Conservation (phyloP, 2,888 invertebrate species). For the Leucophenga montana region DNA sequence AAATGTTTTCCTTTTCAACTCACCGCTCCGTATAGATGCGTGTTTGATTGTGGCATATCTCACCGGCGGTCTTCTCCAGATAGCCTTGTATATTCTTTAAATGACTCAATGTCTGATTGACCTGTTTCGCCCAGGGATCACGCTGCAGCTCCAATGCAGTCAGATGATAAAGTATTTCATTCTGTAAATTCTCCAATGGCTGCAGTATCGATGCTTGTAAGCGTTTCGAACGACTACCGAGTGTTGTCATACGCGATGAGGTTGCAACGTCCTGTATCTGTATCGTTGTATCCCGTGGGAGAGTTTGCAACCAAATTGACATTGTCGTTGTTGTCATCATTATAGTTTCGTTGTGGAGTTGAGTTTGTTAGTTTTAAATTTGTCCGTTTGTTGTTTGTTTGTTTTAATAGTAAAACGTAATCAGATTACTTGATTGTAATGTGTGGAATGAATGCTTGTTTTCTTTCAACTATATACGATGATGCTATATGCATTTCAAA, state of each 20-base stretch:
- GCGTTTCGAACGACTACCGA: conserved; percentile 79
- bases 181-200: conserved; percentile 80
- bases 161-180: conserved; percentile 83
- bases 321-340: too few species aligned
- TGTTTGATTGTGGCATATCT: conserved; percentile 81
- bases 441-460: background rate
- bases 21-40: conserved; percentile 69
- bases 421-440: conserved; percentile 5
- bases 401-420: conserved; percentile 11
- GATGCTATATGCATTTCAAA: background rate
- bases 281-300: background rate
- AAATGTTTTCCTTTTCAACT: conserved; percentile 30
- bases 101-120: conserved; percentile 82
- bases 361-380: background rate
- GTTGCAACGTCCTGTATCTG: conserved; percentile 80
- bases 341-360: background rate
- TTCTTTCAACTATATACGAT: background rate
- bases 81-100: conserved; percentile 85
- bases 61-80: conserved; percentile 81
- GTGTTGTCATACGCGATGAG: conserved; percentile 82
- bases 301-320: too few species aligned
- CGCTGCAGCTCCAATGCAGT: conserved; percentile 84
- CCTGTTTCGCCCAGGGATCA: conserved; percentile 81
- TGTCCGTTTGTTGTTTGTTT: background rate
- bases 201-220: conserved; percentile 79